phyloP scores from a whole-genome alignment of 2,888 invertebrate species.

The Dysmachus trigonus region DNA sequence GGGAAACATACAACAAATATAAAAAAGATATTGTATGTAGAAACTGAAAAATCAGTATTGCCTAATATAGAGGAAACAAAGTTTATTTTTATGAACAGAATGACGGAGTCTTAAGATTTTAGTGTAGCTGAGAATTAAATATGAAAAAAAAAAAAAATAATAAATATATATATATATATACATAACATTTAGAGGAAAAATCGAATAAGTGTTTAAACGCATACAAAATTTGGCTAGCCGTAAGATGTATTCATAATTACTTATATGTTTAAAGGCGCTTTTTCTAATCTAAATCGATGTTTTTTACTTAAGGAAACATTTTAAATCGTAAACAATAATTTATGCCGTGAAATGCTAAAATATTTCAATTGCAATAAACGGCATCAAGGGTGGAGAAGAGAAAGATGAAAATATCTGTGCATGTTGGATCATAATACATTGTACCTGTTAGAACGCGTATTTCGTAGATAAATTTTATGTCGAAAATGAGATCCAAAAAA shows the following conservation, averaged over 20 bases:
- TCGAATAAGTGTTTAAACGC: constrained; percentile 13
- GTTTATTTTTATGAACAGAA: constrained; percentile 14
- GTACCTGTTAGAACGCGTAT: constrained; percentile 49
- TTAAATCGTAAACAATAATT: constrained; percentile 19
- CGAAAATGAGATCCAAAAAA: background rate
- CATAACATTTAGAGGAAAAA: background rate
- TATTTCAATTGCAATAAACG: background rate
- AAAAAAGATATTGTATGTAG: background rate
- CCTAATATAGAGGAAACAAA: constrained; percentile 2
- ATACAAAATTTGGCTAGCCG: constrained; percentile 13
- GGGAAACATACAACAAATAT: background rate
- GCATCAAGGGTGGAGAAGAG: background rate
- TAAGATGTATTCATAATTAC: background rate
- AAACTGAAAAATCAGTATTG: constrained; percentile 8
- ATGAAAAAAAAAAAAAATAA: background rate
- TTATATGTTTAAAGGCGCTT: constrained; percentile 4
- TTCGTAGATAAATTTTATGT: background rate
- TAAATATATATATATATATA: background rate
- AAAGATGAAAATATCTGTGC: constrained; percentile 35
- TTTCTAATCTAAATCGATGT: constrained; percentile 45
- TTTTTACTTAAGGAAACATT: constrained; percentile 41
- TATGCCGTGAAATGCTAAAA: constrained; percentile 1
- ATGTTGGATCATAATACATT: constrained; percentile 45
- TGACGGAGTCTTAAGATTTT: background rate
- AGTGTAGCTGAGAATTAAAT: background rate